Percentiles rank a stretch among this genome's conserved stretches.
Conservation (phyloP, 2,113 vertebrate species). For the Pardalotus punctatus region DNA sequence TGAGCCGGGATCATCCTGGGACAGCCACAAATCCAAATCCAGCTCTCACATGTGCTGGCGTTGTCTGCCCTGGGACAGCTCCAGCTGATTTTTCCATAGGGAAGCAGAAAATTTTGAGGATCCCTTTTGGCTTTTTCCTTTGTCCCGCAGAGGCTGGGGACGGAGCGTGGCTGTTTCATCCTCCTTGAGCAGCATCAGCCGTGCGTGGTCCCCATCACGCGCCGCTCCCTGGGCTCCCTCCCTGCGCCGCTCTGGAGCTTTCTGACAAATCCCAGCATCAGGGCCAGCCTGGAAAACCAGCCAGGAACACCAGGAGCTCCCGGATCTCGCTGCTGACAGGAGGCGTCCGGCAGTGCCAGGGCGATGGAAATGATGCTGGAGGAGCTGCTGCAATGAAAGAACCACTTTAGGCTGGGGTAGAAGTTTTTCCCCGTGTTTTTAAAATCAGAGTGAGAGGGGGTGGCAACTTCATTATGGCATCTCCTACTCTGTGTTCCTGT, state of each 20-base stretch:
- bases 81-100: not conserved
- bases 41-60: not conserved
- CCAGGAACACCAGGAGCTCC: not conserved
- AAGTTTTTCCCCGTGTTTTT: accelerated
- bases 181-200: accelerated
- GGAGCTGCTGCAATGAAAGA: not conserved
- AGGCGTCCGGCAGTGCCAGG: not conserved
- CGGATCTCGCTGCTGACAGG: not conserved
- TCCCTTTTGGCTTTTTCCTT: not conserved
- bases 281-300: not conserved
- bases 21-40: not conserved
- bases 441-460: accelerated
- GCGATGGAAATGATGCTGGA: not conserved
- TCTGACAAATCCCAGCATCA: not conserved
- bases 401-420: not conserved
- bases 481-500: accelerated
- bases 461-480: accelerated
- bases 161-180: accelerated
- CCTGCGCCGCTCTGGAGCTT: accelerated
- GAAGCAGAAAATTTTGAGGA: not conserved
- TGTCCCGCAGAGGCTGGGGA: accelerated
- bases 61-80: not conserved
- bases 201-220: accelerated
- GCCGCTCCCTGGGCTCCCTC: accelerated
- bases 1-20: not conserved